phyloP scores from a whole-genome alignment of 2,113 vertebrate species.

The Coptodon rendalli region DNA sequence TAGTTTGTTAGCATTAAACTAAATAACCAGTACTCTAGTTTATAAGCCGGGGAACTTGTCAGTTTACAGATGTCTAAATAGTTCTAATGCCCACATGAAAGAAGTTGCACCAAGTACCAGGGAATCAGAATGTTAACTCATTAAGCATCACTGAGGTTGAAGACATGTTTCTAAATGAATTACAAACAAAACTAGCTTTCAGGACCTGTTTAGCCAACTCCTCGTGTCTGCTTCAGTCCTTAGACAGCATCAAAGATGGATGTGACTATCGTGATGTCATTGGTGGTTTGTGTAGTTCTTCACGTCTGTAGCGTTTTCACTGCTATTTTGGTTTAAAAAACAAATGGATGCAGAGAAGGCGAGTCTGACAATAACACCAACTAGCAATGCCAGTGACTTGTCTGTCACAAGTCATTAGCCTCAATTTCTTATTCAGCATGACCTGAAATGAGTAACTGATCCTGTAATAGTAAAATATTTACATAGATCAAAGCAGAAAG shows the following conservation, averaged over 20 bases:
- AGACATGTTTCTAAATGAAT: not conserved
- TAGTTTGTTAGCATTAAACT: not conserved
- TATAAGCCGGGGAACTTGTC: not conserved
- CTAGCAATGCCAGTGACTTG: not conserved
- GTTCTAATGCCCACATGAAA: not conserved
- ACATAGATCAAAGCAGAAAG: not conserved
- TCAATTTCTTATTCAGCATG: not conserved
- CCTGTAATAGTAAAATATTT: not conserved
- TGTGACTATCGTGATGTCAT: fast-evolving
- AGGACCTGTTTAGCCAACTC: not conserved
- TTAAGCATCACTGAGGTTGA: not conserved
- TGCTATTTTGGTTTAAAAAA: not conserved
- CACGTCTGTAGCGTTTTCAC: not conserved
- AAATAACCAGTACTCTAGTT: not conserved
- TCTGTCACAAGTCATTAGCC: not conserved
- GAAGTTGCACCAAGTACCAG: not conserved
- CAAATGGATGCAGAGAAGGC: not conserved
- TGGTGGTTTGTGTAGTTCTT: not conserved
- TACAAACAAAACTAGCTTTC: not conserved
- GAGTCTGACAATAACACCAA: not conserved
- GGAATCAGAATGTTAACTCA: not conserved
- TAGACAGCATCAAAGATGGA: not conserved
- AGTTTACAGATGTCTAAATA: not conserved
- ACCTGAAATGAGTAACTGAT: not conserved
- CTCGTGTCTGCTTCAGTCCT: not conserved